Evolutionary conservation across 2,113 vertebrate species (phyloP).

Genomic region (Tonatia bakeri): DNA sequence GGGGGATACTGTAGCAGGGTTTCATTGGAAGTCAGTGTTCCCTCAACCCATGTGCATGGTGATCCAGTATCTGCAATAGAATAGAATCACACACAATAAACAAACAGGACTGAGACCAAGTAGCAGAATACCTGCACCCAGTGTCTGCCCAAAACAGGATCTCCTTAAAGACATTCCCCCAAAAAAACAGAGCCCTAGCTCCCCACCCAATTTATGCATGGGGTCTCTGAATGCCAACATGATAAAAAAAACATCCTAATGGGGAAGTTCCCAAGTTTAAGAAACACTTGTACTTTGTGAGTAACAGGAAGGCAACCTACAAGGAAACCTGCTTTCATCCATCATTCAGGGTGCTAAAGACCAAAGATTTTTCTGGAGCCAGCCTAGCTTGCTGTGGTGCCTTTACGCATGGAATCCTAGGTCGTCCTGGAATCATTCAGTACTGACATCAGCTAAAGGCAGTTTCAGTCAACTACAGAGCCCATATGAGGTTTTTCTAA

Average conservation of each 20-base stretch:
- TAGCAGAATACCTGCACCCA: neutral
- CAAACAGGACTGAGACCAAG: neutral
- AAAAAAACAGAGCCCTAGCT: neutral
- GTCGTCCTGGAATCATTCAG: neutral
- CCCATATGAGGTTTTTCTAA: neutral
- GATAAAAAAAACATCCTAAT: neutral
- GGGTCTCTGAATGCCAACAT: neutral
- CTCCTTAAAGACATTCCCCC: neutral
- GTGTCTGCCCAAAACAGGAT: neutral
- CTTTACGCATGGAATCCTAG: neutral
- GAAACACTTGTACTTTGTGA: neutral
- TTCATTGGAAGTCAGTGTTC: neutral
- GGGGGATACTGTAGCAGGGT: neutral
- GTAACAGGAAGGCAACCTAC: neutral
- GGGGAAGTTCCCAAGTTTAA: neutral
- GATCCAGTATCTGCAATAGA: neutral
- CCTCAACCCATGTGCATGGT: too few species aligned
- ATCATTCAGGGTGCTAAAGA: neutral
- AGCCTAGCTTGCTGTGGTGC: neutral
- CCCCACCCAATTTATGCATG: neutral
- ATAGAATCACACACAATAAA: neutral
- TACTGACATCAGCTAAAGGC: neutral
- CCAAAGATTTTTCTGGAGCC: neutral
- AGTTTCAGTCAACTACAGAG: neutral
- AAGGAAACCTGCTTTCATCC: neutral